A percentile compares a stretch with the other conserved stretches of the same genome.
Evolutionary conservation across 1,140 invertebrate species (phyloP).

Genomic region (Diuraphis noxia): DNA sequence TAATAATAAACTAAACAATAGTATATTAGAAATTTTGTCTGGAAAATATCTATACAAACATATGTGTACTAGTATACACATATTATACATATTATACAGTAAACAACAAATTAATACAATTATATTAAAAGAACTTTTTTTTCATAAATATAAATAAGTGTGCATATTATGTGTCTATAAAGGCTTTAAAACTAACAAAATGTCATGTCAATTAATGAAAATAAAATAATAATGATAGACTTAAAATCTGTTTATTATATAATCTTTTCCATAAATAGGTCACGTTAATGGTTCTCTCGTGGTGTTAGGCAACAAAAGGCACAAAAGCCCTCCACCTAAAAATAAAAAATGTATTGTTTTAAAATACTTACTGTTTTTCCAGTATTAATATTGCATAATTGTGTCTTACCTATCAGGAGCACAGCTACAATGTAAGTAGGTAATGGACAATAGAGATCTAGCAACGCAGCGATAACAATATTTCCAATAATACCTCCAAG

Average conservation of each 20-base stretch:
- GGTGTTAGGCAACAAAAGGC: slow-evolving; percentile 82
- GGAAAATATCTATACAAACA: slow-evolving; percentile 43
- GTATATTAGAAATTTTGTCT: slow-evolving; percentile 23
- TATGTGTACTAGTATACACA: not conserved
- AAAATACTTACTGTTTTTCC: not conserved
- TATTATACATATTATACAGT: slow-evolving; percentile 28
- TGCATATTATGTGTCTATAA: slow-evolving; percentile 32
- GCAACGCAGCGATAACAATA: slow-evolving; percentile 78
- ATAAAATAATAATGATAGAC: slow-evolving; percentile 8
- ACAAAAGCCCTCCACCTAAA: slow-evolving; percentile 76
- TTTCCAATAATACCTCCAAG: slow-evolving; percentile 84
- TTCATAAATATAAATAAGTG: slow-evolving; percentile 20
- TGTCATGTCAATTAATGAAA: slow-evolving; percentile 17
- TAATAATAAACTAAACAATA: slow-evolving; percentile 7
- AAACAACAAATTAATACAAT: slow-evolving; percentile 28
- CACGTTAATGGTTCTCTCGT: slow-evolving; percentile 79
- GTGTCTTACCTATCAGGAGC: slow-evolving; percentile 68
- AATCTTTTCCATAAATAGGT: slow-evolving; percentile 57
- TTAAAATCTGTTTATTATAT: slow-evolving; percentile 7
- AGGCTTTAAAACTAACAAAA: slow-evolving; percentile 16
- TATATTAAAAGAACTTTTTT: slow-evolving; percentile 26
- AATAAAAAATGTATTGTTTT: slow-evolving; percentile 54
- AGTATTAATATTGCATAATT: slow-evolving; percentile 29
- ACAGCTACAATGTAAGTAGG: slow-evolving; percentile 83
- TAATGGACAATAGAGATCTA: slow-evolving; percentile 81